Base-by-base conservation (phyloP, 92 coral and sea anemone genomes). In the Phenganax stokvisi region DNA sequence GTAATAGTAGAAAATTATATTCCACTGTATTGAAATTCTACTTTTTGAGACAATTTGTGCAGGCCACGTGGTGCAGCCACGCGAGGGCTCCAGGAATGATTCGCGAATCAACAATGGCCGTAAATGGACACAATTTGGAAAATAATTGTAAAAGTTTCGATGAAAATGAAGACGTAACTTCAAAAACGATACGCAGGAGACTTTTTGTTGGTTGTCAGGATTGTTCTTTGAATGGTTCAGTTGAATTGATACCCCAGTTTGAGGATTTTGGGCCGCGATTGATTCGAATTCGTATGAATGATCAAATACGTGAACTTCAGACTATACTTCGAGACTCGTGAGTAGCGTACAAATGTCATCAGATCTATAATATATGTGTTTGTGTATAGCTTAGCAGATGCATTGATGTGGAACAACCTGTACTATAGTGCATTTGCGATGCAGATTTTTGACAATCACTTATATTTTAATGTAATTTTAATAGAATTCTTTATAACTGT, bases 291-390 rank as follows among this genome's bases (percentile, higher is more conserved):
- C 85, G 89, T 76, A 90, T 96, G 82, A 96, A 96, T 53, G 92
- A 89, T 57, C 99, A 96, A 85, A 93, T 96, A 31, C 88, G 91
- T 31, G 99, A 96, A 77, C 84, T 96, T 27, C 99, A 96, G 85
- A 96, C 99, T 3, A 89, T 92, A 61, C 59, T 96, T 53, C 85
- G 99, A 74, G 96, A 96, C 87, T 90, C 82, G 99, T 92, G 81
- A 77, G 86, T 83, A 68, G 12, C 31, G 31, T 68, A 17, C 9
- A 20, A 30, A 68, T 61, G 13, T 61, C 28, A 61, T 28, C 25
- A 28, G 13, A 15, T 61, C 25, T 17, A 7, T 61, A 30, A 68
- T 68, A 37, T 2, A 30, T 68, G 17, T 68, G 52, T 53, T 68
- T 68, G 53, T 37, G 52, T 30, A 68, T 30, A 2, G 47, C 13